A percentile compares a stretch with the other conserved stretches of the same genome.
Conservation (phyloP, 2,797 vertebrate species). For the Falco naumanni region DNA sequence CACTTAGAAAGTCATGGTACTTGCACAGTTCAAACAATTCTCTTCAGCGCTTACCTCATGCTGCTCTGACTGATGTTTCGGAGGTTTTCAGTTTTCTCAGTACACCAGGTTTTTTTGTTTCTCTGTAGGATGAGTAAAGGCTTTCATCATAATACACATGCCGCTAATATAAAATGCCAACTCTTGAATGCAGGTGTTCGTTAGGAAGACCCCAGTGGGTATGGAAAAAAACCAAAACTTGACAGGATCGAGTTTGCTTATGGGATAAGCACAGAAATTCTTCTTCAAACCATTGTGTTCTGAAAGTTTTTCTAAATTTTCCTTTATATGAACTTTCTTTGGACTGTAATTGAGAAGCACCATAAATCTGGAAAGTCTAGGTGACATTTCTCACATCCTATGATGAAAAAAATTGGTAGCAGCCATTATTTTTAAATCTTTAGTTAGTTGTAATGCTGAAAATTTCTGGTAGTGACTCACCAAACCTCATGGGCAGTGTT, state of each 20-base stretch:
- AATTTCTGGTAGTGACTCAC: not conserved
- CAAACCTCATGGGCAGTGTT: not conserved
- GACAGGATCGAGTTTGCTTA: not conserved
- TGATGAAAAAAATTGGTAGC: not conserved
- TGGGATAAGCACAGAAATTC: not conserved
- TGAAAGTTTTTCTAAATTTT: not conserved
- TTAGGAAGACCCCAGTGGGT: not conserved
- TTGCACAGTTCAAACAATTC: not conserved
- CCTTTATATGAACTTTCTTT: not conserved
- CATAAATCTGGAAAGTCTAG: not conserved
- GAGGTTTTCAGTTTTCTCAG: not conserved
- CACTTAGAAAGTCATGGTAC: not conserved
- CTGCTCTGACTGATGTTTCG: not conserved
- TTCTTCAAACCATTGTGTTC: not conserved
- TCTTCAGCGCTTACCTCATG: not conserved
- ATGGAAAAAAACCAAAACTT: not conserved
- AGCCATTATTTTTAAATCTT: not conserved
- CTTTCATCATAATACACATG: not conserved
- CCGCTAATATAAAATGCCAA: not conserved
- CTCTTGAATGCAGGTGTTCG: not conserved
- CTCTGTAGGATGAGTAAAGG: not conserved
- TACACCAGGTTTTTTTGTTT: not conserved
- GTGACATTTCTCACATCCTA: not conserved
- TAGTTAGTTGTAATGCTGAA: not conserved
- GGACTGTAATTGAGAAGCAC: not conserved